Evolutionary conservation across 1,140 invertebrate genomes (phyloP).

Genomic region (Epicauta chinensis): DNA sequence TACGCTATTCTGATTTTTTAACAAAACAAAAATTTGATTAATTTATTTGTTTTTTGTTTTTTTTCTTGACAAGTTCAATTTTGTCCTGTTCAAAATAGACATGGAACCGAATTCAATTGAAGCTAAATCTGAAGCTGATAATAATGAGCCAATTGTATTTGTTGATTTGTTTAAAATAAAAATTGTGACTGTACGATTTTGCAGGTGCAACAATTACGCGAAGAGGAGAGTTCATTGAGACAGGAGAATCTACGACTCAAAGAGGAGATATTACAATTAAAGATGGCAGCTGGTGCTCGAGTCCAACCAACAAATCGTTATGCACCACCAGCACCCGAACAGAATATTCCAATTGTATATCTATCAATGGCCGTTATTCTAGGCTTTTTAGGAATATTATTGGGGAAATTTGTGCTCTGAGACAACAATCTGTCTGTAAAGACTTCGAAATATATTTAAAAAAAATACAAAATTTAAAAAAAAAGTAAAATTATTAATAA

Average conservation of each 20-base stretch:
- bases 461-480: neutral
- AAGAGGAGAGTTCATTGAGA: conserved; percentile 66
- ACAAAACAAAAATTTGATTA: too few relatives aligned
- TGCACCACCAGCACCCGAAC: conserved; percentile 27
- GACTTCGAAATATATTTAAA: conserved; percentile 12
- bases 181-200: neutral
- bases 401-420: conserved; percentile 40
- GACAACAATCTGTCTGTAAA: conserved; percentile 21
- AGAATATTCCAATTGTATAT: conserved; percentile 23
- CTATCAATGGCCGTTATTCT: conserved; percentile 24
- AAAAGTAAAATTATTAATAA: neutral
- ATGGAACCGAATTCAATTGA: too few relatives aligned
- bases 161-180: too few relatives aligned
- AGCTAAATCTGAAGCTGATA: too few relatives aligned
- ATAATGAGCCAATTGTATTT: too few relatives aligned
- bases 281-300: conserved; percentile 34
- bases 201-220: conserved; percentile 53
- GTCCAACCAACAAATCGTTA: conserved; percentile 27
- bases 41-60: too few relatives aligned
- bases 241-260: conserved; percentile 77
- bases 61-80: too few relatives aligned
- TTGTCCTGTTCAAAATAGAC: too few relatives aligned
- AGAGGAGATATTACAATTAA: conserved; percentile 53
- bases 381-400: conserved; percentile 34
- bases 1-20: too few relatives aligned